Conservation (phyloP, 1,140 invertebrate species). For the Pemphigus obesinymphae region DNA sequence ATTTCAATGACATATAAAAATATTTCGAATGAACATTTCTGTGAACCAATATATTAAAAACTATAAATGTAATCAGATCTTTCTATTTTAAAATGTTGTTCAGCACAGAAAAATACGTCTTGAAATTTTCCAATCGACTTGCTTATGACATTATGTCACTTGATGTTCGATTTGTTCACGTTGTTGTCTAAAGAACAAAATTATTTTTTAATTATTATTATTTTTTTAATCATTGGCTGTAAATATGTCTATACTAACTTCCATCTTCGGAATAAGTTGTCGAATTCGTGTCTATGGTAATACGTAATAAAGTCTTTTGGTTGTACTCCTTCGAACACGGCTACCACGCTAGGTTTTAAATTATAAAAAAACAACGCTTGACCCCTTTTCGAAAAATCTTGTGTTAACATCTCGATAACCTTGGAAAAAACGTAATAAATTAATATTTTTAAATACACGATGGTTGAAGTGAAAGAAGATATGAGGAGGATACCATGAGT, state of each 20-base stretch:
- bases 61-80: neutral
- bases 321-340: slow-evolving; percentile 69
- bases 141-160: neutral
- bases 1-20: no score
- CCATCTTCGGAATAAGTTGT: slow-evolving; percentile 55
- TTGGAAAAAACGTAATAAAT: slow-evolving; percentile 31
- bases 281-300: slow-evolving; percentile 67
- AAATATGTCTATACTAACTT: neutral
- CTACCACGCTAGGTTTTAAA: slow-evolving; percentile 70
- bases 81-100: neutral
- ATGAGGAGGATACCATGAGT: no score
- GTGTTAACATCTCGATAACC: slow-evolving; percentile 52
- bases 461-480: no score
- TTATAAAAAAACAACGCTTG: slow-evolving; percentile 76
- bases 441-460: neutral
- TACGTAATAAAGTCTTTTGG: slow-evolving; percentile 69
- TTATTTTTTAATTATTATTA: neutral
- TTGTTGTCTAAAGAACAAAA: neutral
- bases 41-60: neutral
- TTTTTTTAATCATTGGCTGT: neutral
- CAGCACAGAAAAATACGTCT: neutral
- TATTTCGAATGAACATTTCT: neutral
- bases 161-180: neutral
- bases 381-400: slow-evolving; percentile 64
- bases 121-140: neutral